phyloP scores from a whole-genome alignment of 2,888 invertebrate species.

The Frankliniella intonsa region DNA sequence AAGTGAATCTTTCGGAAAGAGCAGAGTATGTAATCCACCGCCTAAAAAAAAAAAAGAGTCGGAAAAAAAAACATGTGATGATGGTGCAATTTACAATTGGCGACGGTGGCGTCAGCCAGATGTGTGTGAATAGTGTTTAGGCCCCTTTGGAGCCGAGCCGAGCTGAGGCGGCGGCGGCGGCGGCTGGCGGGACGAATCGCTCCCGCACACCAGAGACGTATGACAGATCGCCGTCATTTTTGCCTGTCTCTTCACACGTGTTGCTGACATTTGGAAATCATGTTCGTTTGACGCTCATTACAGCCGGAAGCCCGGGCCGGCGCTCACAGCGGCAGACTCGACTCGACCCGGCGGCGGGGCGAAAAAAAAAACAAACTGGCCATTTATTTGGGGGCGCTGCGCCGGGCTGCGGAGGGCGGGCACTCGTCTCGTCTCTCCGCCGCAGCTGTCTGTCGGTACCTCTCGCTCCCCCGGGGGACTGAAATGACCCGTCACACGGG shows the following conservation, averaged over 20 bases:
- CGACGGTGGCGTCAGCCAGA: too few relatives aligned
- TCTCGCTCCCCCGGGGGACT: not conserved
- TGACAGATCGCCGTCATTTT: constrained; percentile 18
- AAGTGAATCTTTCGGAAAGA: too few relatives aligned
- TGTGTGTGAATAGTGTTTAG: not conserved
- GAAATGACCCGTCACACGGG: too few relatives aligned
- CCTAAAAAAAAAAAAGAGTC: too few relatives aligned
- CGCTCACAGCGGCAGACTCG: not conserved
- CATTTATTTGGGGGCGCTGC: not conserved
- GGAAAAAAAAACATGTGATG: too few relatives aligned
- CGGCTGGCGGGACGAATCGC: not conserved
- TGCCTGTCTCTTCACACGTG: constrained; percentile 15
- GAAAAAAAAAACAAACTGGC: not conserved
- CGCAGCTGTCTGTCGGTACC: not conserved
- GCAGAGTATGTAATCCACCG: too few relatives aligned
- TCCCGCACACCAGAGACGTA: not conserved
- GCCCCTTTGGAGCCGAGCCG: constrained; percentile 1
- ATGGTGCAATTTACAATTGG: too few relatives aligned
- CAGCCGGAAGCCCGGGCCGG: not conserved
- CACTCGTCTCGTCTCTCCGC: not conserved
- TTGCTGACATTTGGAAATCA: constrained; percentile 26
- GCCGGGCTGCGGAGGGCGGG: not conserved
- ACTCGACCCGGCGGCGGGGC: not conserved
- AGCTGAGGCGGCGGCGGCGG: not conserved
- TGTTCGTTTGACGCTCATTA: constrained; percentile 22